Evolutionary conservation across 1,140 invertebrate species (phyloP).

Genomic region (Drosophila melanica): DNA sequence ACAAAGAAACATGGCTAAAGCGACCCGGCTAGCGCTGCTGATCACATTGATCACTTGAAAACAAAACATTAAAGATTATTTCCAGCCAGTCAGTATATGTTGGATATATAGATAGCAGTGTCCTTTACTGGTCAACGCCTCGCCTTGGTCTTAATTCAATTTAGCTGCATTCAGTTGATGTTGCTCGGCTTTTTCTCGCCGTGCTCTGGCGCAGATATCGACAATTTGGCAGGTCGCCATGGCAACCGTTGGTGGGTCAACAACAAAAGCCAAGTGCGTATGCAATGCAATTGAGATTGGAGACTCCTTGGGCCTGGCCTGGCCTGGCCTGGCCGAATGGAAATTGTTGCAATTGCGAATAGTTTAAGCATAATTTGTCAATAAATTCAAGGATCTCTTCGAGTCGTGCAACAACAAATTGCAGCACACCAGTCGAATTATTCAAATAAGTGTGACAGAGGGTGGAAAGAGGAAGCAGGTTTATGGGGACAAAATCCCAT

Average conservation of each 20-base stretch:
- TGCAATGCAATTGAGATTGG: slow-evolving; percentile 26
- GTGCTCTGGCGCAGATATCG: slow-evolving; percentile 64
- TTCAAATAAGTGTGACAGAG: slow-evolving; percentile 35
- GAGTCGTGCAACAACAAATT: slow-evolving; percentile 38
- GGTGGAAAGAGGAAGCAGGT: slow-evolving; percentile 17
- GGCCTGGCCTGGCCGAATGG: not conserved
- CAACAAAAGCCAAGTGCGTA: slow-evolving; percentile 41
- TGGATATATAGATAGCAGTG: too few species aligned
- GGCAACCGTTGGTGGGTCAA: slow-evolving; percentile 77
- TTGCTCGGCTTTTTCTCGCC: slow-evolving; percentile 21
- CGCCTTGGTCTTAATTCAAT: slow-evolving; percentile 28
- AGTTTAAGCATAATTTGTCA: slow-evolving; percentile 66
- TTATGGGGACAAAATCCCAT: slow-evolving; percentile 67
- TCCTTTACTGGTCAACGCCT: slow-evolving; percentile 22
- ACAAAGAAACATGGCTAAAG: too few species aligned
- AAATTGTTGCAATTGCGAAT: slow-evolving; percentile 32
- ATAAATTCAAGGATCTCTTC: slow-evolving; percentile 52
- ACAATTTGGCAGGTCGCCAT: slow-evolving; percentile 76
- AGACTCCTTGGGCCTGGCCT: slow-evolving; percentile 17
- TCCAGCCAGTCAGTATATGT: too few species aligned
- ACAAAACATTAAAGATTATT: not conserved
- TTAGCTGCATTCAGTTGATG: not conserved
- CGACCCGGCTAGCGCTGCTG: too few species aligned
- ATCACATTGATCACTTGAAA: too few species aligned
- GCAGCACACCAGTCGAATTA: slow-evolving; percentile 57